Percentiles rank a stretch among this genome's conserved stretches.
phyloP scores from a whole-genome alignment of 2,888 invertebrate genomes.

The Phoronis australis region DNA sequence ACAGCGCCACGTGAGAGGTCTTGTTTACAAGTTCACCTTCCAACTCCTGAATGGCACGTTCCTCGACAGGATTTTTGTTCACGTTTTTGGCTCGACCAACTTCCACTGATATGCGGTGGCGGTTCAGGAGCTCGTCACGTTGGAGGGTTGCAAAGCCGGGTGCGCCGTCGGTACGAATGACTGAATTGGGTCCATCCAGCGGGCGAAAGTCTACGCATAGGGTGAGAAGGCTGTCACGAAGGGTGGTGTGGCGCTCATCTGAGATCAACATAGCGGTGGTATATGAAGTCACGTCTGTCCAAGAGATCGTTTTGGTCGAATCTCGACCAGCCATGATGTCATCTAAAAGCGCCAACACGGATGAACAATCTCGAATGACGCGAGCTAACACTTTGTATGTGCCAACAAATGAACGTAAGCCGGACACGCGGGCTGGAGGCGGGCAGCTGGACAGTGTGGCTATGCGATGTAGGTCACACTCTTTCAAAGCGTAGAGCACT shows the following conservation, averaged over 20 bases:
- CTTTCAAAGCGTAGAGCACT: constrained; percentile 13
- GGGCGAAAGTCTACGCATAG: constrained; percentile 3
- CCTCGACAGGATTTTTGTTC: no score
- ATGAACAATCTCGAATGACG: constrained; percentile 7
- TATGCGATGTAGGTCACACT: constrained; percentile 8
- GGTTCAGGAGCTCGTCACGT: constrained; percentile 2
- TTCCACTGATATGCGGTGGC: background rate
- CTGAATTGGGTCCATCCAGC: constrained; percentile 3
- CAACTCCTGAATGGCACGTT: constrained; percentile 9
- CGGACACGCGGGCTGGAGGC: no score
- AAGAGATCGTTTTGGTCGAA: no score
- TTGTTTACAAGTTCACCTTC: constrained; percentile 6
- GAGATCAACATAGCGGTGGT: constrained; percentile 5
- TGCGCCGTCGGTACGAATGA: constrained; percentile 9
- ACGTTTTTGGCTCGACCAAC: constrained; percentile 6
- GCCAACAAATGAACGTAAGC: no score
- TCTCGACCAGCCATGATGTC: constrained; percentile 1
- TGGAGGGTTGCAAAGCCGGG: constrained; percentile 6
- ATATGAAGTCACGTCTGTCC: constrained; percentile 14
- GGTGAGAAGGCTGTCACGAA: constrained; percentile 2
- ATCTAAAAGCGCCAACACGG: constrained; percentile 8
- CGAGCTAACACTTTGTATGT: constrained; percentile 8
- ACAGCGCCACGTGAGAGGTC: background rate
- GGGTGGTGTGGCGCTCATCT: constrained; percentile 4
- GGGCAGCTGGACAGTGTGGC: no score